These are phyloP conservation scores for Drosophila demipolita DNA, from an alignment of 2,888 invertebrate genomes.

Conservation along the genomic window DNA sequence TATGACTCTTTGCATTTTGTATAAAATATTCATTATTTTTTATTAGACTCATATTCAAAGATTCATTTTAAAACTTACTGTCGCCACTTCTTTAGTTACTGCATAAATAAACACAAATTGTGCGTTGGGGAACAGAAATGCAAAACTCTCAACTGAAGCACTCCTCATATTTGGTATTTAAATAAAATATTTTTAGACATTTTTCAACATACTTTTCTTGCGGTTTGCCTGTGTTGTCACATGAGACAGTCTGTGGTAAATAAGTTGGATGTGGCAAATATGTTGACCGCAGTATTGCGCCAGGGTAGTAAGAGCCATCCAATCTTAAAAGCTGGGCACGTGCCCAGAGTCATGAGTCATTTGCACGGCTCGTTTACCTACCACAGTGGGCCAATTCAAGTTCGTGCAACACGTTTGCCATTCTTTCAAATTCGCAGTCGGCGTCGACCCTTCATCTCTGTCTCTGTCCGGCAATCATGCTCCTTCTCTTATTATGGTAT, in stretches of 20 bases:
- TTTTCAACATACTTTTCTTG: background rate
- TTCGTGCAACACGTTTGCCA: constrained; percentile 25
- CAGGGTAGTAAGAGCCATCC: background rate
- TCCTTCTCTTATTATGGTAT: constrained; percentile 48
- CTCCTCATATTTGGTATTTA: background rate
- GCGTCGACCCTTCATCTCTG: background rate
- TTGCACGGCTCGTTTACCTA: constrained; percentile 20
- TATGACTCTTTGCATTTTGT: background rate
- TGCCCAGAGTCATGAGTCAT: constrained; percentile 26
- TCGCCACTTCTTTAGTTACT: background rate
- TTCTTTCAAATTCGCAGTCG: constrained; percentile 45
- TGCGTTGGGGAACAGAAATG: background rate
- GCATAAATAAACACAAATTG: background rate
- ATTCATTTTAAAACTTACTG: background rate
- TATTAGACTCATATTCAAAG: background rate
- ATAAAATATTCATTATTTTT: background rate
- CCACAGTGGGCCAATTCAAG: constrained; percentile 20
- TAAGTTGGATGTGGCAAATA: constrained; percentile 1
- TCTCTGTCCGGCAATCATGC: constrained; percentile 30
- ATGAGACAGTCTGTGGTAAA: background rate
- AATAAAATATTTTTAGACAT: background rate
- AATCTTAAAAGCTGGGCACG: constrained; percentile 23
- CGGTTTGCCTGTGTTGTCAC: background rate
- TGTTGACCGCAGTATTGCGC: background rate
- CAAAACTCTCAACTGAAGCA: background rate